Evolutionary conservation across 2,113 vertebrate species (phyloP), one percentile per base, ranked within the genome.

Genomic region (Trogon surrucura): DNA sequence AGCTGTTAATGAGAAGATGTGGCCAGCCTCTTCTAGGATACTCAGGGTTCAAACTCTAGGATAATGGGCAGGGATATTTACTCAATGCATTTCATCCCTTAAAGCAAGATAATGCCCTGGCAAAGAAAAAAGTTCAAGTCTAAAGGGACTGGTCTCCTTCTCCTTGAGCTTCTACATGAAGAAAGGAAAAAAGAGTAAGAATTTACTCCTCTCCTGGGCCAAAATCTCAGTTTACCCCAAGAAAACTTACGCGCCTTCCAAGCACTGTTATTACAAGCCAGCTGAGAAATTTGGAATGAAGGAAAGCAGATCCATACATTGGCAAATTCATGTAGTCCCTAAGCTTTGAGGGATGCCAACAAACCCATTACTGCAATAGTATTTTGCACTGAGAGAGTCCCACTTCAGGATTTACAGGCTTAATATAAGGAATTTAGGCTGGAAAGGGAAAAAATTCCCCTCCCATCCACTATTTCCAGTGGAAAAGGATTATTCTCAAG

Each of bases 301-400:
- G 67, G 91, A 95, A 97, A 97, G 71, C 95, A 97, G 97, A 96
- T 96, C 94, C 81, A 94, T 96, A 81, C 87, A 83, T 16, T 66
- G 91, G 92, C 73, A 91, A 97, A 89, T 74, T 89, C 53, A 29
- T 4, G 10, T n/a, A 91, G 95, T 97, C 97, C 97, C 96, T 96
- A 70, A 75, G 96, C 96, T 95, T 93, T 87, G 79, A 94, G 48
- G 16, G 87, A 93, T 96, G 97, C 97, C 97, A 97, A 85, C 93
- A 97, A 96, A 97, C 70, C 96, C 96, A 96, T 97, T 97, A 97
- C 82, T 69, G 80, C 66, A 79, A 93, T 57, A 89, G 70, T 75
- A 88, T 87, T 96, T 88, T 89, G 64, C 74, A 83, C 51, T 2
- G 16, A 77, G 78, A 88, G 62, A 93, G 77, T 92, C 89, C 84